Conservation (phyloP, 2,797 vertebrate species). For the Brachyalestes nurse region DNA sequence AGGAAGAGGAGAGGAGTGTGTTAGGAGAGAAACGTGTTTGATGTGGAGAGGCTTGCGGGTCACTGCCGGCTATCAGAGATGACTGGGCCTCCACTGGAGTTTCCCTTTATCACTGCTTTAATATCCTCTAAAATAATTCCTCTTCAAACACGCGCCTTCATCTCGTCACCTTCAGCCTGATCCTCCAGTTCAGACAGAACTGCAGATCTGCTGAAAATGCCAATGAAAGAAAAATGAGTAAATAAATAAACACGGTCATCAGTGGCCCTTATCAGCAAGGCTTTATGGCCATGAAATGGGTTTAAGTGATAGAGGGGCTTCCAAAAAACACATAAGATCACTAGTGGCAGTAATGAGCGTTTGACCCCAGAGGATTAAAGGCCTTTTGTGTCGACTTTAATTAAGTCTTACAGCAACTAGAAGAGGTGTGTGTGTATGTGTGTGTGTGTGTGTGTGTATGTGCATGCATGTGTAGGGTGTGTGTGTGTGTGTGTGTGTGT, state of each 20-base stretch:
- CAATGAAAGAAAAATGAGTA: neutral
- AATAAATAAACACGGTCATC: neutral
- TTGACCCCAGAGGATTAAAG: neutral
- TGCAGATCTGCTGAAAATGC: no score
- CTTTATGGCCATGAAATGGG: neutral
- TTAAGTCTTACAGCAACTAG: constrained; percentile 32
- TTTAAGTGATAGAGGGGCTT: neutral
- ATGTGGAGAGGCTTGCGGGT: constrained; percentile 22
- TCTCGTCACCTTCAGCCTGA: neutral
- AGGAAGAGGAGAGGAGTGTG: constrained; percentile 58
- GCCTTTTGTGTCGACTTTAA: neutral
- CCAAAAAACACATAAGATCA: neutral
- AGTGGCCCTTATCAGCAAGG: neutral
- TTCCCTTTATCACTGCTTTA: constrained; percentile 34
- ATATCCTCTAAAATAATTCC: constrained; percentile 28
- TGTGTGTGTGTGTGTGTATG: no score
- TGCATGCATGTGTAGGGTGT: no score
- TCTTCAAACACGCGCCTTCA: neutral
- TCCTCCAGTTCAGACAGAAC: neutral
- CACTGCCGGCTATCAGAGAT: constrained; percentile 1
- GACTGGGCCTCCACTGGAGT: neutral
- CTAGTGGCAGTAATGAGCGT: neutral
- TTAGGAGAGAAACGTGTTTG: constrained; percentile 33
- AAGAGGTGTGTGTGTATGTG: constrained; percentile 46
- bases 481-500: no score